These are phyloP conservation scores for Arenaria interpres DNA, from an alignment of 2,113 vertebrate species.

Conservation along the genomic window DNA sequence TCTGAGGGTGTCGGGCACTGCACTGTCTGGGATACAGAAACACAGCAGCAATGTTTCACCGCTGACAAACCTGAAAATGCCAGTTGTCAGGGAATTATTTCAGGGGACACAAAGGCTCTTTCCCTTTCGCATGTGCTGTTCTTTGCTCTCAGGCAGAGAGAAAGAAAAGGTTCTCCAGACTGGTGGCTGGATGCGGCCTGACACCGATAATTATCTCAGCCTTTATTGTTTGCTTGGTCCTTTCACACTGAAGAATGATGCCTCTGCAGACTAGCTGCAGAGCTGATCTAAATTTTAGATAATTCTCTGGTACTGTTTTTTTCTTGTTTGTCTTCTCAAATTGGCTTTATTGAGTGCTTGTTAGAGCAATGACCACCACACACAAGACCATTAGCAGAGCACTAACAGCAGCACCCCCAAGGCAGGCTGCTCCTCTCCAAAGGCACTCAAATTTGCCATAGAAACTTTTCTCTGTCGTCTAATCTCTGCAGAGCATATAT, in stretches of 20 bases:
- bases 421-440: not conserved
- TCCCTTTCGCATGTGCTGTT: not conserved
- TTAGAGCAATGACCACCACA: not conserved
- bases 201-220: not conserved
- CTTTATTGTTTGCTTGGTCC: not conserved
- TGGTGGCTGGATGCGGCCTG: not conserved
- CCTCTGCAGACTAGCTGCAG: not conserved
- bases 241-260: not conserved
- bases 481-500: not conserved
- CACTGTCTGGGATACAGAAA: not conserved
- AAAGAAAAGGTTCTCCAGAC: not conserved
- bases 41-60: not conserved
- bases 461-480: not conserved
- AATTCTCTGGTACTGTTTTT: not conserved
- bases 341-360: not conserved
- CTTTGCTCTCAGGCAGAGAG: not conserved
- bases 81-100: not conserved
- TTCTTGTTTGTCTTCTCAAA: not conserved
- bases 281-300: not conserved
- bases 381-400: not conserved
- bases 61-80: not conserved
- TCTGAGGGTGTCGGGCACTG: too few species aligned
- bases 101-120: not conserved
- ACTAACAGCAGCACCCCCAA: not conserved
- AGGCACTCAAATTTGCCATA: not conserved